Base-by-base conservation (phyloP, 2,888 invertebrate species). In the Zhengitettix transpicula region DNA sequence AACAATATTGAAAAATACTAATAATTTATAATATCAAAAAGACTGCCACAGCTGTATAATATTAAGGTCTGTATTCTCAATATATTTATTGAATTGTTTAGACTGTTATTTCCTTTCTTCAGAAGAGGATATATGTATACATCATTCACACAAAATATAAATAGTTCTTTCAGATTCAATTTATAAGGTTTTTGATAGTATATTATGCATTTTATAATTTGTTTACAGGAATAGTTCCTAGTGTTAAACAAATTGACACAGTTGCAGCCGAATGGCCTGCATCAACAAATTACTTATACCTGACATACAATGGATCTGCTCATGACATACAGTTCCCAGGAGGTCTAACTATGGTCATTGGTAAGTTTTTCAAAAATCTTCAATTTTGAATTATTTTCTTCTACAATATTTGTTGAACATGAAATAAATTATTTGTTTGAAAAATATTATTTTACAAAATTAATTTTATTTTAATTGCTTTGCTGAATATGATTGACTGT, bases 221-320 rank as follows among this genome's bases (percentile, higher is more conserved):
- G n/a, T 58, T 58, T 64, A 9, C 76, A 72, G 82, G 82, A 52
- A 85, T 97, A 17, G 80, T 77, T 1, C 96, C 96, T 0, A 88
- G 79, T 70, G 92, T 98, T 0, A 98, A 98, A 73, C 94, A 96
- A 77, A 98, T 99, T 65, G 98, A 99, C 73, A 99, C 98, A 0
- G 97, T 99, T 8, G 97, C 99, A 51, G 99, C 97, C 0, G 99
- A 99, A 74, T 99, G 97, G 96, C 99, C 99, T 0, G 98, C 98
- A 0, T 82, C 85, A 42, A 99, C 99, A 1, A 99, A 99, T 74
- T 99, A 99, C 71, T 79, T 99, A n/a, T 99, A 98, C 70, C 72
- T 97, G 41, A 99, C 99, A 0, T 99, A 99, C 73, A 97, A 95
- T 71, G 98, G 89, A 0, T 75, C 71, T 1, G 78, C 81, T 42